Conservation (phyloP, 2,113 vertebrate genomes). For the Collichthys lucidus region DNA sequence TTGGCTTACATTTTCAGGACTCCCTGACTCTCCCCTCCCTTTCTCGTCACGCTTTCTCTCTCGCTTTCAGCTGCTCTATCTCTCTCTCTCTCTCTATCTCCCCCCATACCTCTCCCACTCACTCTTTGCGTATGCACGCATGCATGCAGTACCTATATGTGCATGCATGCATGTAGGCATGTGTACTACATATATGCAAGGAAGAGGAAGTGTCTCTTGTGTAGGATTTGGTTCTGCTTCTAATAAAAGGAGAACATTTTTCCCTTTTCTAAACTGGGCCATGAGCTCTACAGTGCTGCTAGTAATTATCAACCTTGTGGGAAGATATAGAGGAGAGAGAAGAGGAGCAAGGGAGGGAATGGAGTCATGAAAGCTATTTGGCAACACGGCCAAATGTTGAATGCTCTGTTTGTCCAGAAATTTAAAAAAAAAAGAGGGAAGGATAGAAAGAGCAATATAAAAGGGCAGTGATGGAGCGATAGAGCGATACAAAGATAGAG, state of each 20-base stretch:
- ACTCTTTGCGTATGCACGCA: not conserved
- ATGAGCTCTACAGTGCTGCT: constrained; percentile 73
- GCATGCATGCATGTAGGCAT: constrained; percentile 7
- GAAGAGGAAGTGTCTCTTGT: constrained; percentile 45
- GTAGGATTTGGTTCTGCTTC: constrained; percentile 62
- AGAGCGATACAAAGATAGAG: constrained; percentile 34
- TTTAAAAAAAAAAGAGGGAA: constrained; percentile 11
- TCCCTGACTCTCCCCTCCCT: constrained; percentile 58
- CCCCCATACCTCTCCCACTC: not conserved
- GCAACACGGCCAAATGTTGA: not conserved
- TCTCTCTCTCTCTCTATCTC: not conserved
- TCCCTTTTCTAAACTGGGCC: constrained; percentile 73
- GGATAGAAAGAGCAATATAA: constrained; percentile 15
- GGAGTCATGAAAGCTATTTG: constrained; percentile 41
- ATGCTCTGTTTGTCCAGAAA: constrained; percentile 40
- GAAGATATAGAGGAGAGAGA: constrained; percentile 50
- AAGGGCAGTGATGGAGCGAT: constrained; percentile 27
- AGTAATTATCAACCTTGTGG: constrained; percentile 79
- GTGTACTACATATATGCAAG: constrained; percentile 21
- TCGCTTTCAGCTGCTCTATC: constrained; percentile 5
- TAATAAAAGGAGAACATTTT: constrained; percentile 69
- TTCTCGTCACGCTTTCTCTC: not conserved
- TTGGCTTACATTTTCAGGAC: constrained; percentile 69
- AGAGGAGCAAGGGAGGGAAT: constrained; percentile 31
- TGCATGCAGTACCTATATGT: not conserved